Percentiles rank a stretch among this genome's conserved stretches.
Conservation (phyloP, 2,797 vertebrate genomes). For the Clarias pachynema region DNA sequence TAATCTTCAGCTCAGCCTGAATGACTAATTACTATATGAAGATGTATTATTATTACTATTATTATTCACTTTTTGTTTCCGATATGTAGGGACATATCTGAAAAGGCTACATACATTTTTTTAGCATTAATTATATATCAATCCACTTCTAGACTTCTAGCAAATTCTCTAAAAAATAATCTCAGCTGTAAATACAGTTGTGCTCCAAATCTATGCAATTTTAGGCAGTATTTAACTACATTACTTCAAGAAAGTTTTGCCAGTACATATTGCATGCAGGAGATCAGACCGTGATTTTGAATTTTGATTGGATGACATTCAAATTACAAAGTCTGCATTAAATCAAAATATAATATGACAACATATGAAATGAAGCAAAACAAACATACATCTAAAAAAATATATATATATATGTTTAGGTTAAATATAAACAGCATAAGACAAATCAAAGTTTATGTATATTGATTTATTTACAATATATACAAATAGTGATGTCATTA, state of each 20-base stretch:
- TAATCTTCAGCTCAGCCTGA: background rate
- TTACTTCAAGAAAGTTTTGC: background rate
- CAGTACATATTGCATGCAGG: background rate
- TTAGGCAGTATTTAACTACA: background rate
- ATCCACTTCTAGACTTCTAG: background rate
- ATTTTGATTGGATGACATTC: background rate
- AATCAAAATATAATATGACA: background rate
- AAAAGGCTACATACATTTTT: background rate
- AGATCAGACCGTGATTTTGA: background rate
- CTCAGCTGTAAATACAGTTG: background rate
- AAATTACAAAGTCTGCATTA: background rate
- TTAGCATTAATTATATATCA: background rate
- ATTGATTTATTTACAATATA: slow-evolving; percentile 78
- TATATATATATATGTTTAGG: no score
- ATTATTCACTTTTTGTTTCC: background rate
- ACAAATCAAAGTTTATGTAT: slow-evolving; percentile 60
- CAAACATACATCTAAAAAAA: no score
- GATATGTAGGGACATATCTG: background rate
- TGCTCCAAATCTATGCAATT: background rate
- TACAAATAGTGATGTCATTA: slow-evolving; percentile 60
- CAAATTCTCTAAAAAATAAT: background rate
- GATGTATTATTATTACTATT: background rate
- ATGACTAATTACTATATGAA: background rate
- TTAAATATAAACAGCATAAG: background rate
- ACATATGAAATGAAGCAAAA: no score